Evolutionary conservation across 2,797 vertebrate genomes (phyloP).

Genomic region (Salmo trutta): DNA sequence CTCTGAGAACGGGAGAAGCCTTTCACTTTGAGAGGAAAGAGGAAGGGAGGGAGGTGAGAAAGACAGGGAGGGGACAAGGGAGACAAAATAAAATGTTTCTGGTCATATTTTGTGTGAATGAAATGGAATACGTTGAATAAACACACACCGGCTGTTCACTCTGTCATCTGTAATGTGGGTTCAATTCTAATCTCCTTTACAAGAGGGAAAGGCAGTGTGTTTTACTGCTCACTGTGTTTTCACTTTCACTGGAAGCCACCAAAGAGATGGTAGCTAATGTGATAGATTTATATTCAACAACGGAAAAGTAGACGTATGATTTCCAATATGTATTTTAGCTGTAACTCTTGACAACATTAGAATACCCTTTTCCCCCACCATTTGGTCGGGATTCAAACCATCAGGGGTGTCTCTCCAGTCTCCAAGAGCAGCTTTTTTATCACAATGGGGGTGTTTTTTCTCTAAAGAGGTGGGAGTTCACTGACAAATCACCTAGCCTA

Average conservation of each 20-base stretch:
- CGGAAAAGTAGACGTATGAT: slow-evolving; percentile 34
- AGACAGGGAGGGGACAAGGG: neutral
- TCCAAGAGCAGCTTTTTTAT: slow-evolving; percentile 19
- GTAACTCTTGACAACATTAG: slow-evolving; percentile 2
- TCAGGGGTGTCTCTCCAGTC: slow-evolving; percentile 2
- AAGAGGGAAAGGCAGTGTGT: slow-evolving; percentile 12
- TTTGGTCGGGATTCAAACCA: slow-evolving; percentile 35
- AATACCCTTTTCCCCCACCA: slow-evolving; percentile 17
- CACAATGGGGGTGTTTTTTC: neutral
- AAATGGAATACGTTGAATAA: slow-evolving; percentile 42
- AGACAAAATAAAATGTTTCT: slow-evolving; percentile 41
- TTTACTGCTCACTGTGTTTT: neutral
- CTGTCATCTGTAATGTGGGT: slow-evolving; percentile 44
- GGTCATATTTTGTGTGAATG: slow-evolving; percentile 44
- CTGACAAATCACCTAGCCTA: slow-evolving; percentile 23
- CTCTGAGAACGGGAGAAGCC: slow-evolving; percentile 41
- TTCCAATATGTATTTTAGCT: slow-evolving; percentile 1
- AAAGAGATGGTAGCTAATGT: slow-evolving; percentile 7
- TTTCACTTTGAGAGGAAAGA: slow-evolving; percentile 54
- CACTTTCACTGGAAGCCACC: slow-evolving; percentile 17
- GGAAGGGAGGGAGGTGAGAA: slow-evolving; percentile 11
- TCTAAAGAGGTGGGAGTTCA: slow-evolving; percentile 15
- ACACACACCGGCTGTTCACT: slow-evolving; percentile 21
- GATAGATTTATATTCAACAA: slow-evolving; percentile 21
- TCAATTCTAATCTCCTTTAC: slow-evolving; percentile 43